phyloP scores from a whole-genome alignment of 2,113 vertebrate genomes.

The Scortum barcoo region DNA sequence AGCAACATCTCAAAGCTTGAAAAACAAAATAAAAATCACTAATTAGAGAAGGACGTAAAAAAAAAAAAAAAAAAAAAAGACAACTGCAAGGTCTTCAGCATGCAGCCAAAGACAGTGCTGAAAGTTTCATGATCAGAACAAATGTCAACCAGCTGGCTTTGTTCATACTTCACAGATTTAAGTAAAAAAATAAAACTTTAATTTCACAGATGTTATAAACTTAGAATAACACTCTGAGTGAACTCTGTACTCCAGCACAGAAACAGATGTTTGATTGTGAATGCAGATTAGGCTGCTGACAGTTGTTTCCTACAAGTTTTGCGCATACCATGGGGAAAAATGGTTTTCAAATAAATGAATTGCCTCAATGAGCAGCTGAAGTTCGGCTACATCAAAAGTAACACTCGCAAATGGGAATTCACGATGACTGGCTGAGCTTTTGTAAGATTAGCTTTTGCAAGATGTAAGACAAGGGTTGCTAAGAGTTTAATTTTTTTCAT shows the following conservation, averaged over 20 bases:
- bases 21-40: conserved; percentile 22
- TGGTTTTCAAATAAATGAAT: conserved; percentile 29
- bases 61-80: conserved; percentile 7
- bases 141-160: conserved; percentile 10
- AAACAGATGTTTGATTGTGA: not conserved
- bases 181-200: not conserved
- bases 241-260: not conserved
- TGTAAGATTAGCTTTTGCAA: not conserved
- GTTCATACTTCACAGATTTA: not conserved
- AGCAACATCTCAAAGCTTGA: not conserved
- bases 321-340: not conserved
- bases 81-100: conserved; percentile 37
- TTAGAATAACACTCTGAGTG: conserved; percentile 15
- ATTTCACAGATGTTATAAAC: conserved; percentile 17
- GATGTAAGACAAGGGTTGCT: not conserved
- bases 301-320: conserved; percentile 1
- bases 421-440: not conserved
- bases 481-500: not conserved
- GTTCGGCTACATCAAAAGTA: not conserved
- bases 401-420: conserved; percentile 10
- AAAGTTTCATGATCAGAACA: conserved; percentile 7
- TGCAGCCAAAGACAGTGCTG: conserved; percentile 21
- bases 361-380: conserved; percentile 1
- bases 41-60: conserved; percentile 23
- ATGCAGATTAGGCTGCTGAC: conserved; percentile 26